These are phyloP conservation scores for Pipistrellus nathusii DNA, from an alignment of 2,797 vertebrate genomes.

Conservation along the genomic window DNA sequence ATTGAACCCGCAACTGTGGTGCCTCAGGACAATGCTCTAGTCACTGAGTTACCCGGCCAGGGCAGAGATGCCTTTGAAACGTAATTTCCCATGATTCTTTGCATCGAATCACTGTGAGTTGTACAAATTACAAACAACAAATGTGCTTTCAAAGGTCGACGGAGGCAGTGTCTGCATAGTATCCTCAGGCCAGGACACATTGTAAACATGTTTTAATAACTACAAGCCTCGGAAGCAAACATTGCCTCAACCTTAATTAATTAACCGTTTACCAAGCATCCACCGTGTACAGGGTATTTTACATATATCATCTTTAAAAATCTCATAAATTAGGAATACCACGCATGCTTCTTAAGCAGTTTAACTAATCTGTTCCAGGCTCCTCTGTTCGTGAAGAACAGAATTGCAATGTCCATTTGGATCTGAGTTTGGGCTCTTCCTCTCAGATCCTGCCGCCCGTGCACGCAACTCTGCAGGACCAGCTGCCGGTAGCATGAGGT, in stretches of 20 bases:
- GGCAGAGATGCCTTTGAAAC: neutral
- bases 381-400: neutral
- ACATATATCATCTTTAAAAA: neutral
- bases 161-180: neutral
- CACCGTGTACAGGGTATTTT: neutral
- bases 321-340: neutral
- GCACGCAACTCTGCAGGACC: fast-evolving
- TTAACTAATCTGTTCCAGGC: neutral
- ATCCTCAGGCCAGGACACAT: neutral
- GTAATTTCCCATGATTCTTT: neutral
- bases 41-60: neutral
- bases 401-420: neutral
- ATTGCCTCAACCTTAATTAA: neutral
- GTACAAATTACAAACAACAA: neutral
- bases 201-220: neutral
- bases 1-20: neutral
- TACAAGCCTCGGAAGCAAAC: neutral
- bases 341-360: neutral
- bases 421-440: neutral
- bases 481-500: neutral
- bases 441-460: neutral
- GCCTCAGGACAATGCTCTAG: neutral
- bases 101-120: neutral
- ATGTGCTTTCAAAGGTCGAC: neutral
- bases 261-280: neutral